These are phyloP conservation scores for Pollenia labialis DNA, from an alignment of 2,888 invertebrate species.

Conservation along the genomic window DNA sequence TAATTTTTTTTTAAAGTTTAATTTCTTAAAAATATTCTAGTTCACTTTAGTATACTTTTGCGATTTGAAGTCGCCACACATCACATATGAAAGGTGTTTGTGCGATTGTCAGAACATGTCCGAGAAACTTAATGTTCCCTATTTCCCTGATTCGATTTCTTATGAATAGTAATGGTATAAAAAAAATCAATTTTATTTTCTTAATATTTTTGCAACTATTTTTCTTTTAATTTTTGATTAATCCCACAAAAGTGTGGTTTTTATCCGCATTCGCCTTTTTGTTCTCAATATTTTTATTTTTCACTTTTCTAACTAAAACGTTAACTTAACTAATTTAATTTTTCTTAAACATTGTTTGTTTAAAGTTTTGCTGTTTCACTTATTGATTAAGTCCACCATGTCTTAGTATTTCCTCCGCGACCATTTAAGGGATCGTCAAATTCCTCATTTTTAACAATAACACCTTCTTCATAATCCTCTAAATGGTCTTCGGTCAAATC, in stretches of 20 bases:
- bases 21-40: too few species aligned
- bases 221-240: neutral
- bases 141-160: too few species aligned
- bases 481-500: constrained; percentile 63
- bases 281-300: neutral
- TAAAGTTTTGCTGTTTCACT: neutral
- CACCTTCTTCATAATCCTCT: constrained; percentile 58
- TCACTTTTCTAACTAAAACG: constrained; percentile 10
- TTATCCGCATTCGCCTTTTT: neutral
- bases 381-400: constrained; percentile 64
- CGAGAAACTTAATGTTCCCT: too few species aligned
- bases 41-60: too few species aligned
- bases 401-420: constrained; percentile 51
- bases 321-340: constrained; percentile 18
- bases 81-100: too few species aligned
- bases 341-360: neutral
- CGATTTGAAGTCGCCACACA: too few species aligned
- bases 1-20: too few species aligned
- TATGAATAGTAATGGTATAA: too few species aligned
- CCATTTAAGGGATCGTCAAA: constrained; percentile 59
- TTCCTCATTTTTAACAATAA: constrained; percentile 61
- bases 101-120: too few species aligned
- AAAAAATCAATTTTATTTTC: too few species aligned
- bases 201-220: neutral
- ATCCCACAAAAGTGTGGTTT: neutral